phyloP scores from a whole-genome alignment of 2,888 invertebrate species.

The Ennomos fuscantarius region DNA sequence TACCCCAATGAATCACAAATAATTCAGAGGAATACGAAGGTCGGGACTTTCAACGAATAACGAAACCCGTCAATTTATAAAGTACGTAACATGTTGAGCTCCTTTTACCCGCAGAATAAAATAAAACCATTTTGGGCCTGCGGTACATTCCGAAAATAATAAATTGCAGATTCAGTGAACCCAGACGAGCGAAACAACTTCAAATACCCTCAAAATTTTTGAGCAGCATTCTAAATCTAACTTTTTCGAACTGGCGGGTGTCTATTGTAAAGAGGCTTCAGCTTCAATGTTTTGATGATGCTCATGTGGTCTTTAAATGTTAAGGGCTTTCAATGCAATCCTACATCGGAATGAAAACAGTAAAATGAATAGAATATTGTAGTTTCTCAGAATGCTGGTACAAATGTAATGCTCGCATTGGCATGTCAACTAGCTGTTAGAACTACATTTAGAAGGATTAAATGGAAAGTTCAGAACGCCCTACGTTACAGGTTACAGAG shows the following conservation, averaged over 20 bases:
- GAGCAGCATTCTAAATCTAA: slow-evolving; percentile 14
- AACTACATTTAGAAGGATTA: not conserved
- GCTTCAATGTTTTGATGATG: too few species aligned
- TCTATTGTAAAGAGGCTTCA: not conserved
- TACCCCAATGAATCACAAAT: too few species aligned
- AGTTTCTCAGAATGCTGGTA: too few species aligned
- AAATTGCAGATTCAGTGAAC: slow-evolving; percentile 29
- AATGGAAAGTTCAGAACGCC: not conserved
- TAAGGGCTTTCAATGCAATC: too few species aligned
- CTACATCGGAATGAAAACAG: too few species aligned
- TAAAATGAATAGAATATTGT: too few species aligned
- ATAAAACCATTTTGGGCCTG: slow-evolving; percentile 18
- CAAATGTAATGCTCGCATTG: too few species aligned
- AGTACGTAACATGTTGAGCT: slow-evolving; percentile 21
- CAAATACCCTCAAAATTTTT: slow-evolving; percentile 40
- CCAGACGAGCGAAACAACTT: slow-evolving; percentile 45
- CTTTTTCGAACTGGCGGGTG: not conserved
- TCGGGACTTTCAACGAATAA: slow-evolving; percentile 8
- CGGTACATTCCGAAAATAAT: slow-evolving; percentile 31
- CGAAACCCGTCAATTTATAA: slow-evolving; percentile 8
- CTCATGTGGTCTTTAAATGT: too few species aligned
- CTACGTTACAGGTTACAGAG: not conserved
- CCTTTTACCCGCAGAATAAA: slow-evolving; percentile 19
- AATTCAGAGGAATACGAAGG: slow-evolving; percentile 5
- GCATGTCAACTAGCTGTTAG: too few species aligned